phyloP scores from a whole-genome alignment of 2,113 vertebrate genomes.

The Osmerus eperlanus region DNA sequence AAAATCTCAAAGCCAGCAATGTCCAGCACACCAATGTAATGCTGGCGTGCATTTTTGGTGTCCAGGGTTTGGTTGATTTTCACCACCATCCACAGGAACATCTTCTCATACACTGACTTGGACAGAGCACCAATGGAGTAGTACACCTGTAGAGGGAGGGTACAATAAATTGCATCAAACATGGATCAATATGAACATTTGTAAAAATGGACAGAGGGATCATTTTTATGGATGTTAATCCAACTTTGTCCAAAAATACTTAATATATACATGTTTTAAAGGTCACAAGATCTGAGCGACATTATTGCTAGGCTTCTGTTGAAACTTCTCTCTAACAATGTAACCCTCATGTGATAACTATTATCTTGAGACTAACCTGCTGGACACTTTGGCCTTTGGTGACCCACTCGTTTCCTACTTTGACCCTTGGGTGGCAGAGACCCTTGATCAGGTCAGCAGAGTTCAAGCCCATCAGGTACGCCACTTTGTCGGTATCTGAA shows the following conservation, averaged over 20 bases:
- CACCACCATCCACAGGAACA: constrained; percentile 79
- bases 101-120: constrained; percentile 85
- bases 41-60: constrained; percentile 82
- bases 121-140: constrained; percentile 78
- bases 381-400: constrained; percentile 88
- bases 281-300: background rate
- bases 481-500: constrained; percentile 79
- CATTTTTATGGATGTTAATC: too few relatives aligned
- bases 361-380: constrained; percentile 68
- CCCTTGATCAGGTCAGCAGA: constrained; percentile 82
- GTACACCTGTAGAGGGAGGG: constrained; percentile 46
- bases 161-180: background rate
- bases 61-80: constrained; percentile 80
- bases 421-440: constrained; percentile 77
- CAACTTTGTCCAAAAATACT: too few relatives aligned
- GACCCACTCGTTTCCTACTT: constrained; percentile 79
- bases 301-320: too few relatives aligned
- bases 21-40: constrained; percentile 89
- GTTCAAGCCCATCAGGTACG: constrained; percentile 84
- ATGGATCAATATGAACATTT: background rate
- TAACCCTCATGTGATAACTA: too few relatives aligned
- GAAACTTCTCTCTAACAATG: too few relatives aligned
- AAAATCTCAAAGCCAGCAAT: constrained; percentile 82
- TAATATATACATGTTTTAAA: background rate
- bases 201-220: too few relatives aligned